These are phyloP conservation scores for Urocitellus parryii DNA, from an alignment of 2,113 vertebrate species.

Conservation along the genomic window DNA sequence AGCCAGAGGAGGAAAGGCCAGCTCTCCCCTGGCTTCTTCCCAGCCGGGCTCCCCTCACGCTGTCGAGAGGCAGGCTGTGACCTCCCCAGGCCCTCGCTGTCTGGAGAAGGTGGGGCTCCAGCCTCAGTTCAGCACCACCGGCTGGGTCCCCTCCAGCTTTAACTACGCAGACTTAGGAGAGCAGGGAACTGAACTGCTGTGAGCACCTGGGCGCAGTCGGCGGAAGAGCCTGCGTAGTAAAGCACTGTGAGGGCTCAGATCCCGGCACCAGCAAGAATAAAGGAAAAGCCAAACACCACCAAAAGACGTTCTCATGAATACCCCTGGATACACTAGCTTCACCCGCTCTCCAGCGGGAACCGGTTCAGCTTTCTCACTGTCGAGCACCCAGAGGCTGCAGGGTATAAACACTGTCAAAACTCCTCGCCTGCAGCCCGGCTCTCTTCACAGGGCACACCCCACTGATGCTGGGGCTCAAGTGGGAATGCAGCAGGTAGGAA, in stretches of 20 bases:
- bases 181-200: not conserved
- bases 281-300: no score
- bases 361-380: not conserved
- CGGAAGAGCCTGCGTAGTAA: not conserved
- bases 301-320: not conserved
- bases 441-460: not conserved
- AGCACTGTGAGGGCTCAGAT: no score
- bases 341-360: not conserved
- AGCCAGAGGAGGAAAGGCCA: not conserved
- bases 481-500: not conserved
- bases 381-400: not conserved
- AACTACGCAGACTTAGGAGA: not conserved
- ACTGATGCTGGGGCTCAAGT: not conserved
- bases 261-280: no score
- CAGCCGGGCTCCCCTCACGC: not conserved
- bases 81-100: not conserved
- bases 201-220: no score
- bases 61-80: no score
- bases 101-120: not conserved
- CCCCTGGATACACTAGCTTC: not conserved
- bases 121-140: not conserved
- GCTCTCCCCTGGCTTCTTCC: not conserved
- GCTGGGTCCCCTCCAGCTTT: not conserved
- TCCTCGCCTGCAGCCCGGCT: not conserved
- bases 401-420: not conserved